Percentiles rank a stretch among this genome's conserved stretches.
phyloP scores from a whole-genome alignment of 1,140 invertebrate species.

The Ylistrum balloti region DNA sequence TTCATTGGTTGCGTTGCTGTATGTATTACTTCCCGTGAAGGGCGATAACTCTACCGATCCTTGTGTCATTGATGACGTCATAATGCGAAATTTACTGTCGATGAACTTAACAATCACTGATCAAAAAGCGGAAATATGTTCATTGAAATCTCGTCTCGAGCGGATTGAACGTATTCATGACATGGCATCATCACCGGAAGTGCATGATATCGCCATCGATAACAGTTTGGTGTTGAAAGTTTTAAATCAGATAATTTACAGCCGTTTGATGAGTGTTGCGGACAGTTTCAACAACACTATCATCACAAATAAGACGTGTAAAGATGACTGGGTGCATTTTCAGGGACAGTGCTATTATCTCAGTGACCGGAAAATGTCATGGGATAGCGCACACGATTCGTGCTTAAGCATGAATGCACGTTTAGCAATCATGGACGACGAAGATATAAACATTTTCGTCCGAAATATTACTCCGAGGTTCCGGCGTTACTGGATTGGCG shows the following conservation, averaged over 20 bases:
- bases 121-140: background rate
- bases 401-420: background rate
- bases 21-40: background rate
- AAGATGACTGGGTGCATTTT: background rate
- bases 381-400: background rate
- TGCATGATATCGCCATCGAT: background rate
- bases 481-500: background rate
- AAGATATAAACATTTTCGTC: background rate
- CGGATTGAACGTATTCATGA: background rate
- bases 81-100: background rate
- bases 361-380: background rate
- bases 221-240: background rate
- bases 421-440: background rate
- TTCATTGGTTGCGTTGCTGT: background rate
- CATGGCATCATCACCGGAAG: background rate
- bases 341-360: background rate
- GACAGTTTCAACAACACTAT: too few relatives aligned
- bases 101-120: background rate
- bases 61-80: background rate
- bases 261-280: too few relatives aligned
- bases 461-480: background rate
- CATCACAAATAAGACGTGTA: background rate
- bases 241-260: background rate
- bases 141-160: background rate
- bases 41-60: background rate